Evolutionary conservation across 2,888 invertebrate genomes (phyloP).

Genomic region (Crematogaster levior): DNA sequence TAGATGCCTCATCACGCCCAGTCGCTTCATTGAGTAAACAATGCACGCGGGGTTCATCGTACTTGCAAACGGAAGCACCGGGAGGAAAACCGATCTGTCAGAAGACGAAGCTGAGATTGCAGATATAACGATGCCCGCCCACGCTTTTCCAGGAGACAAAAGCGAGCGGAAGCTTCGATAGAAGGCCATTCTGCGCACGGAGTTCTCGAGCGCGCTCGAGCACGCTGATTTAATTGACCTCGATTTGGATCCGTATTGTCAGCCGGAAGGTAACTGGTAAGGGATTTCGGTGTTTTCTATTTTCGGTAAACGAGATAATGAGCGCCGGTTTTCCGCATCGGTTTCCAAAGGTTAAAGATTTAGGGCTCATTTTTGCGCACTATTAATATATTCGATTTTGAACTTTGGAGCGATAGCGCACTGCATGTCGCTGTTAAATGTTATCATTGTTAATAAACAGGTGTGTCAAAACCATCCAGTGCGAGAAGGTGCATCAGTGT

Average conservation of each 20-base stretch:
- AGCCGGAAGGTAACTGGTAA: neutral
- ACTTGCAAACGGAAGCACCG: neutral
- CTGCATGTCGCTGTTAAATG: neutral
- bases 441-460: neutral
- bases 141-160: neutral
- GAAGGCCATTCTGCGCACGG: neutral
- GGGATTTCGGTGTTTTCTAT: neutral
- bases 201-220: too few relatives aligned
- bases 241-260: neutral
- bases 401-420: neutral
- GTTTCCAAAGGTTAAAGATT: neutral
- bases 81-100: too few relatives aligned
- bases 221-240: neutral
- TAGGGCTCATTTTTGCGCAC: neutral
- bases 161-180: neutral
- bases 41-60: constrained; percentile 21
- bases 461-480: neutral
- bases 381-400: neutral
- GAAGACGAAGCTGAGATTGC: neutral
- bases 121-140: neutral
- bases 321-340: too few relatives aligned
- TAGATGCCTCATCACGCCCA: neutral
- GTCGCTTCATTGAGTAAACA: constrained; percentile 10
- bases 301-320: neutral
- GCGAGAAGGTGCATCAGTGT: neutral